phyloP scores from a whole-genome alignment of 2,113 vertebrate genomes.

The Pseudopodoces humilis region DNA sequence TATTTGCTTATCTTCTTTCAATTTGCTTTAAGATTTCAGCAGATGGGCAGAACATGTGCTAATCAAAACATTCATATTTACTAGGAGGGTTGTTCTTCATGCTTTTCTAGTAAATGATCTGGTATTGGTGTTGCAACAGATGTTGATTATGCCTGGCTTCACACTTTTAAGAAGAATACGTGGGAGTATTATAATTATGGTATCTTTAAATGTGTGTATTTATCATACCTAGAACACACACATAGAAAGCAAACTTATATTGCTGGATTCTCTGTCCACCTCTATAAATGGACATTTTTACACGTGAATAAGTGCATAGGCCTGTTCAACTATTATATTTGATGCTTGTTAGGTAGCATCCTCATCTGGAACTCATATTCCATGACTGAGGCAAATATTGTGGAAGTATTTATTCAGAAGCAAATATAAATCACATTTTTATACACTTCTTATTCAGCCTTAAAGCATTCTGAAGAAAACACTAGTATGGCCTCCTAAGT shows the following conservation, averaged over 20 bases:
- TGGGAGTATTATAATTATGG: not conserved
- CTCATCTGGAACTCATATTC: not conserved
- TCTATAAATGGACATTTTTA: not conserved
- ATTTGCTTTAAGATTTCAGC: not conserved
- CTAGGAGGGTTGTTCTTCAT: not conserved
- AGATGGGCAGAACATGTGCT: not conserved
- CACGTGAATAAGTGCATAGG: not conserved
- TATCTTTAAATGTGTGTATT: not conserved
- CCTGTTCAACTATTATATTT: not conserved
- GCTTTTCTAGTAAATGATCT: not conserved
- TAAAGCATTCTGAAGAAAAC: not conserved
- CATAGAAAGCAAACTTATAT: not conserved
- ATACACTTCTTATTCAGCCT: not conserved
- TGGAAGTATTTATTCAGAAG: not conserved
- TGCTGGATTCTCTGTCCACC: not conserved
- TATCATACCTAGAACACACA: not conserved
- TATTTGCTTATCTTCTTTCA: not conserved
- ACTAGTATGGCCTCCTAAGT: not conserved
- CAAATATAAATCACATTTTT: not conserved
- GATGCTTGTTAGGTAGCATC: not conserved
- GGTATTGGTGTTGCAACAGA: not conserved
- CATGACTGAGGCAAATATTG: not conserved
- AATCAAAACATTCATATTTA: constrained; percentile 36
- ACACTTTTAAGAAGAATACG: not conserved
- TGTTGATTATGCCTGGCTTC: not conserved